A percentile compares a stretch with the other conserved stretches of the same genome.
Evolutionary conservation across 2,113 vertebrate genomes (phyloP).

Genomic region (Pseudolaguvia tuberculata): DNA sequence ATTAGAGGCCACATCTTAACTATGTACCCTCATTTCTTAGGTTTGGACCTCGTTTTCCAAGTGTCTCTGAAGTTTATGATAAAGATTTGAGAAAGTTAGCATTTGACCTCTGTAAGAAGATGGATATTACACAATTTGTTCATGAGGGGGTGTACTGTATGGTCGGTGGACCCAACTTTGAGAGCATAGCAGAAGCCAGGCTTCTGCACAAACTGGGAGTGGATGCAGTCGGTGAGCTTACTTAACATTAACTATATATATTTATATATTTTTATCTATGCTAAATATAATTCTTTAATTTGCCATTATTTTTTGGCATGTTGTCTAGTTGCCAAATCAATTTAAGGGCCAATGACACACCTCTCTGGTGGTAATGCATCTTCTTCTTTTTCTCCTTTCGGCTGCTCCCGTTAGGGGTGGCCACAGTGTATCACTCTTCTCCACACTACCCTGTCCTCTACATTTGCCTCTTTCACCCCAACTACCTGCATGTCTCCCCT

Average conservation of each 20-base stretch:
- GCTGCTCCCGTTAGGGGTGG: too few relatives aligned
- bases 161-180: slow-evolving; percentile 77
- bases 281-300: too few relatives aligned
- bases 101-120: slow-evolving; percentile 63
- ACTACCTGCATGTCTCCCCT: too few relatives aligned
- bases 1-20: not conserved
- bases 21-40: slow-evolving; percentile 47
- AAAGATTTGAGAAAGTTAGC: slow-evolving; percentile 61
- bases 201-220: slow-evolving; percentile 70
- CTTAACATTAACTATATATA: not conserved
- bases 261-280: too few relatives aligned
- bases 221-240: slow-evolving; percentile 72
- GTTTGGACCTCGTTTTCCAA: slow-evolving; percentile 76
- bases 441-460: too few relatives aligned
- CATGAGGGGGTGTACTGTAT: slow-evolving; percentile 76
- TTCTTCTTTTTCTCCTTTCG: too few relatives aligned
- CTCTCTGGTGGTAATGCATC: too few relatives aligned
- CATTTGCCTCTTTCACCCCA: too few relatives aligned
- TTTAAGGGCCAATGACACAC: too few relatives aligned
- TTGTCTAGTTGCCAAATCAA: too few relatives aligned
- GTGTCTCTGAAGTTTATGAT: slow-evolving; percentile 74
- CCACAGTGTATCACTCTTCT: too few relatives aligned
- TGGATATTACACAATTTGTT: slow-evolving; percentile 55
- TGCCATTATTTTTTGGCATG: too few relatives aligned
- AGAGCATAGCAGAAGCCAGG: slow-evolving; percentile 71